A percentile compares a stretch with the other conserved stretches of the same genome.
Evolutionary conservation across 2,888 invertebrate genomes (phyloP).

Genomic region (Hipparchia semele): DNA sequence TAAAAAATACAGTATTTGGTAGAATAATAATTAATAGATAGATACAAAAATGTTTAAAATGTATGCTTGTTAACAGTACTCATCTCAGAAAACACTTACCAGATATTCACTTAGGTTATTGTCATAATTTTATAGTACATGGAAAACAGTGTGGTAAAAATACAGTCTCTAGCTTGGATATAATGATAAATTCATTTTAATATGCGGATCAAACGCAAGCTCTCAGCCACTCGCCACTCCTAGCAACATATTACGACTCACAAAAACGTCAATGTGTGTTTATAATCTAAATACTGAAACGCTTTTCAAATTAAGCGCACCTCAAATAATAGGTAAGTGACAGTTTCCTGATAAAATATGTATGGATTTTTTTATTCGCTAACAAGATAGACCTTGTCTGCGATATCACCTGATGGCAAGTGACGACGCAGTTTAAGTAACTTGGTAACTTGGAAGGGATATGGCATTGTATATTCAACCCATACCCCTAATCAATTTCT

Average conservation of each 20-base stretch:
- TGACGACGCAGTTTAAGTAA: too few relatives aligned
- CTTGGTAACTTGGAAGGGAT: too few relatives aligned
- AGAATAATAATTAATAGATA: constrained; percentile 9
- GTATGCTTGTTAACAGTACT: neutral
- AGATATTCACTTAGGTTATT: neutral
- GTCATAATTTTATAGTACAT: neutral
- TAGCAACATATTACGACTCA: constrained; percentile 28
- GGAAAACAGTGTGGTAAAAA: neutral
- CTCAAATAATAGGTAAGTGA: neutral
- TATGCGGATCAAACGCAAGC: constrained; percentile 29
- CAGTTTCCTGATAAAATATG: neutral
- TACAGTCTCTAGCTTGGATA: constrained; percentile 4
- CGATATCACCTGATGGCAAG: too few relatives aligned
- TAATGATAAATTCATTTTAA: constrained; percentile 5
- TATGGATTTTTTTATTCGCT: neutral
- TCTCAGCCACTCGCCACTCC: constrained; percentile 28
- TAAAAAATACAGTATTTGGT: constrained; percentile 2
- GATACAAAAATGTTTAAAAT: neutral
- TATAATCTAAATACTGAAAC: constrained; percentile 7
- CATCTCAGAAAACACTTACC: constrained; percentile 10
- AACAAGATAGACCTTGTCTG: too few relatives aligned
- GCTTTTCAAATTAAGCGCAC: neutral
- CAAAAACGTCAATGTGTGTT: constrained; percentile 24
- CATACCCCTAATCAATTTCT: too few relatives aligned
- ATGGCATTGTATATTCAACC: too few relatives aligned